Evolutionary conservation across 2,888 invertebrate species (phyloP), one percentile per base, ranked within the genome.

Genomic region (Drosophila paranaensis): DNA sequence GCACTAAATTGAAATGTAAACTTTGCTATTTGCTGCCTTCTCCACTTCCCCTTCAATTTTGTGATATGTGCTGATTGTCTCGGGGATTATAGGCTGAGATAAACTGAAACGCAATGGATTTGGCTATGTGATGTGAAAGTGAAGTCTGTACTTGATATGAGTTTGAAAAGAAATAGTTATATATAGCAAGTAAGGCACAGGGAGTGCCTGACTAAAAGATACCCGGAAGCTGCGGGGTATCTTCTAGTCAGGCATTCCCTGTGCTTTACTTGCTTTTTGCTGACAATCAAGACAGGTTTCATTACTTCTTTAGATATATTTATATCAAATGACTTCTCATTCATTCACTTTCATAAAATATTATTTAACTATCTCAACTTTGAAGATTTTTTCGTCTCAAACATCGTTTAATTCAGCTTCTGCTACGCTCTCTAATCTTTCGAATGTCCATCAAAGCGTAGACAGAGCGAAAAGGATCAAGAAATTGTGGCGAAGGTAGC

Each of bases 401-500:
- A 25, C 11, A 6, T 13, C n/a, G n/a, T 37, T 37, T 20, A 27
- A n/a, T 20, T 35, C n/a, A 25, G 10, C 5, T 9, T 14, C n/a
- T 6, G 25, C 5, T 6, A n/a, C 8, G 14, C 11, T 35, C 5
- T n/a, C 16, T 27, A 46, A 20, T 33, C 65, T 33, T 13, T 43
- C 25, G 33, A 68, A 39, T 58, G 40, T 46, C n/a, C 35, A 14
- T n/a, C 43, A 43, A 20, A 27, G 13, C 10, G 25, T 14, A 42
- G n/a, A 13, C 20, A 33, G 43, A 56, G n/a, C 39, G 40, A 60
- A 65, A 77, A 74, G 63, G 75, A 66, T 74, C 71, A 75, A 63
- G 58, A 53, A 62, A 53, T 54, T 54, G 56, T 16, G 48, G 57
- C 27, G 33, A 80, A 88, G 73, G 78, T 76, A 78, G 68, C 73